Conservation (phyloP, 2,113 vertebrate species). For the Mandrillus leucophaeus region DNA sequence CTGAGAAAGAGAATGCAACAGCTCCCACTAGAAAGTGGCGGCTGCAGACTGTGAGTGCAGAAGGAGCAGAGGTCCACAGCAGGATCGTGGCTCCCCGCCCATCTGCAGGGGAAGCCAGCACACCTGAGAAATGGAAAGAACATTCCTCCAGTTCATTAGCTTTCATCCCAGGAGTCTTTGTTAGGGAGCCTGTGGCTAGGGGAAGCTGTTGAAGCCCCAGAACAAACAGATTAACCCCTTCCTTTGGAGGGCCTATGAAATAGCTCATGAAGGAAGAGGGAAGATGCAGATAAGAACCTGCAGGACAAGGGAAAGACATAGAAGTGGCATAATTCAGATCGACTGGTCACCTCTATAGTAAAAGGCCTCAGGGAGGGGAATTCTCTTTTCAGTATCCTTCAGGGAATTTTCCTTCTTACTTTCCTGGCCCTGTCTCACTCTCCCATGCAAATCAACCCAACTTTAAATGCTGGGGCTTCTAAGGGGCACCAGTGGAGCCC, state of each 20-base stretch:
- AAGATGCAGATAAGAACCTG: neutral
- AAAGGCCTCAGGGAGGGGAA: neutral
- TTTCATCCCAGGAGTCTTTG: neutral
- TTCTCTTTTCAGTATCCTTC: neutral
- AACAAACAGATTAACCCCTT: neutral
- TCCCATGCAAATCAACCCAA: neutral
- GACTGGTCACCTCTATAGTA: neutral
- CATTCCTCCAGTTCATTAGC: neutral
- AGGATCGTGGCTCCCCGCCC: neutral
- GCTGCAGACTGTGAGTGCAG: neutral
- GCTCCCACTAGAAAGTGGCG: neutral
- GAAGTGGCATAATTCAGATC: neutral
- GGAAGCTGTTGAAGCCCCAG: neutral
- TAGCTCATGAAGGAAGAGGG: neutral
- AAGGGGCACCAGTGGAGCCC: neutral
- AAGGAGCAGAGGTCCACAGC: neutral
- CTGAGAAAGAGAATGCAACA: neutral
- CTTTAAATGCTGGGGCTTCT: neutral
- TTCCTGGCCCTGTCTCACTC: neutral
- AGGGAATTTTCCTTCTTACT: neutral
- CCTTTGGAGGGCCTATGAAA: neutral
- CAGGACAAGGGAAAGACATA: neutral
- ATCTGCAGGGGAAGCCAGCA: neutral
- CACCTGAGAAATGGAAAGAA: neutral
- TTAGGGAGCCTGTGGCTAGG: neutral